Evolutionary conservation across 2,797 vertebrate genomes (phyloP), one percentile per base, ranked within the genome.

Genomic region (Hirundo rustica): DNA sequence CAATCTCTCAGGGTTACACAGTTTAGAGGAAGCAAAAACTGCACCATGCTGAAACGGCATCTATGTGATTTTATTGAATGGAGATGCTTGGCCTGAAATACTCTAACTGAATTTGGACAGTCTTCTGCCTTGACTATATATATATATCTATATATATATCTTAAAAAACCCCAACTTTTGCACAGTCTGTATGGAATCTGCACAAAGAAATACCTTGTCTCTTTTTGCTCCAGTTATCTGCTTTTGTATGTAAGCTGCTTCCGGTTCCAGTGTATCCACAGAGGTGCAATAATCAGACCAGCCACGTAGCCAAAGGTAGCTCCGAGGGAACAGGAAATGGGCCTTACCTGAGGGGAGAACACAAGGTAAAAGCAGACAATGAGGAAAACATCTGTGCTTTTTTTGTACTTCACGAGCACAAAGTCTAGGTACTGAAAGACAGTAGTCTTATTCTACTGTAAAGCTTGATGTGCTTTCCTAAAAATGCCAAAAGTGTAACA

Each of bases 201-300:
- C 97, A 98, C 97, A 98, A 96, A 95, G 93, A 97, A 97, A 80
- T 89, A 93, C 92, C 94, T 97, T 96, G 93, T 97, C 73, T 95
- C 95, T 96, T 91, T 96, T 93, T 97, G 96, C 94, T 94, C 96
- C 95, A 89, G 94, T 98, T 98, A 99, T 98, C 99, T 99, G 98
- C 98, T 99, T 98, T 99, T 99, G 97, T 99, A 99, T 23, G 99
- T 99, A 93, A 99, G 99, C 95, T 98, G 98, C 97, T 99, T 99
- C 96, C 99, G 98, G 93, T 99, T 98, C 97, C 98, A 99, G 96
- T 99, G 98, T 98, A 99, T 99, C 99, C 99, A 99, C 53, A 98
- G 95, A 15, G 99, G 99, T 88, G 99, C 99, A 66, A 98, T 97
- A 53, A 99, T 95, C 55, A 99, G 98, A 87, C 99, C 99, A 17